Evolutionary conservation across 2,797 vertebrate genomes (phyloP), one percentile per base, ranked within the genome.

Genomic region (Alosa sapidissima): DNA sequence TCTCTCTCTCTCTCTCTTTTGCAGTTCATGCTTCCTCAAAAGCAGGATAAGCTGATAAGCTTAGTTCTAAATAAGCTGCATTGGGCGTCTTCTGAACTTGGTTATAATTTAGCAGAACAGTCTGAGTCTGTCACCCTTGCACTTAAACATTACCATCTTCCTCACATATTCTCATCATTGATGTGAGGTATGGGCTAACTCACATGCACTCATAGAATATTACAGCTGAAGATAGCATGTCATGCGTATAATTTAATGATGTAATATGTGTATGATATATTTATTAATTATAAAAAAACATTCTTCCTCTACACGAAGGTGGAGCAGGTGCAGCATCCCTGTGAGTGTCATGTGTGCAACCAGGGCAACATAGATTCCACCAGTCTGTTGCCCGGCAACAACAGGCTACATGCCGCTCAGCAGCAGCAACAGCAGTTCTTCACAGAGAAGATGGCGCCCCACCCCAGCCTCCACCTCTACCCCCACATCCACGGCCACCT

Each of bases 401-500:
- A 95, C 84, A 96, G 96, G 81, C 95, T 98, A 87, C 95, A 96
- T 83, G 87, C 95, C 0, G 95, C 97, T 88, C 98, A 98, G 89
- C 68, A 72, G 65, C 97, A 97, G 93, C 65, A 72, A 33, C 68
- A 75, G 68, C 97, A 97, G 93, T 97, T 98, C 89, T 96, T 98
- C 92, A 95, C 97, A 51, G 98, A 99, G 92, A 96, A 95, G 92
- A 96, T 97, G 87, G 89, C 94, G 0, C 89, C 96, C 84, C 98
- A 98, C 91, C 97, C 98, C 0, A 97, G 97, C 85, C 96, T 99
- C 90, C 98, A 99, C 91, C 96, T 99, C 65, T 99, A 99, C 91
- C 98, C 98, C 84, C 98, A 99, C 92, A 99, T 99, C 91, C 98
- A 99, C 10, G 97, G 98, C 81, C 98, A 99, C 90, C 94, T 98